These are phyloP conservation scores for Tachina lurida DNA, from an alignment of 2,888 invertebrate species.

Conservation along the genomic window DNA sequence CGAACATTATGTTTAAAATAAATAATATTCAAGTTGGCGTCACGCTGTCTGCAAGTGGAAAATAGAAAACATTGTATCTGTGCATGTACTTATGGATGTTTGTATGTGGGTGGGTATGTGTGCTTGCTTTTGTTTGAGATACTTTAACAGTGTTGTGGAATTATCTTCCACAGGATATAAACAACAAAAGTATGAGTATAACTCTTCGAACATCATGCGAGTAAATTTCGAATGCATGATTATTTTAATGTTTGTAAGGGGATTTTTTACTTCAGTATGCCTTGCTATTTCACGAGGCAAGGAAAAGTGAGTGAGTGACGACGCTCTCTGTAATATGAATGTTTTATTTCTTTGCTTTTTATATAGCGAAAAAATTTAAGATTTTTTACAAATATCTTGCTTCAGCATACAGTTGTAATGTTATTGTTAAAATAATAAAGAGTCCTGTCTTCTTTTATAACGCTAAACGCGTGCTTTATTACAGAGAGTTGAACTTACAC, in stretches of 20 bases:
- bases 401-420: too few relatives aligned
- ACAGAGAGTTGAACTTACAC: too few relatives aligned
- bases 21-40: slow-evolving; percentile 23
- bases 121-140: neutral
- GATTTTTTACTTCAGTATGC: slow-evolving; percentile 32
- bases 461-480: too few relatives aligned
- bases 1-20: neutral
- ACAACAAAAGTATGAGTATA: neutral
- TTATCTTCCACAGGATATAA: neutral
- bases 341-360: neutral
- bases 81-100: neutral
- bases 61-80: neutral
- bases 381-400: too few relatives aligned
- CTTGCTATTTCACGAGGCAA: neutral
- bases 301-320: neutral
- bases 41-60: slow-evolving; percentile 35
- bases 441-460: too few relatives aligned
- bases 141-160: neutral
- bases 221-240: slow-evolving; percentile 38
- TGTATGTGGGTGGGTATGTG: neutral
- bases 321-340: neutral
- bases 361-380: too few relatives aligned
- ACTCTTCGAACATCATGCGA: slow-evolving; percentile 29
- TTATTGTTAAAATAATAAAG: too few relatives aligned
- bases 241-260: neutral